Base-by-base conservation (phyloP, 2,888 invertebrate genomes). In the Danaus chrysippus region DNA sequence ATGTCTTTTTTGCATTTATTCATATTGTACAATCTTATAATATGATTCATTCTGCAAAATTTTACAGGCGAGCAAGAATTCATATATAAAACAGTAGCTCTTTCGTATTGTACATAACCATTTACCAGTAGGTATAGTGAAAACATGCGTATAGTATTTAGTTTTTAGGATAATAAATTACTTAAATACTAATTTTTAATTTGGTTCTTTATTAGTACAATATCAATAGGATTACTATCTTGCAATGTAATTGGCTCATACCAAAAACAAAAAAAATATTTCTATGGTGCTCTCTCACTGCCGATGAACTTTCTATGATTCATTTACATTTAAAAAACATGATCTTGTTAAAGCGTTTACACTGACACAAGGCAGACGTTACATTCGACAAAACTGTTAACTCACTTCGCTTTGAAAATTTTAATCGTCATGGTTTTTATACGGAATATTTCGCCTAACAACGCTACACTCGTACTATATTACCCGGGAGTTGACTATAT, bases 1-100 rank as follows among this genome's bases (percentile, higher is more conserved):
- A 91, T 91, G 86, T 90, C 87, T 88, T 90, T 89, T 90, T 91
- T 90, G 91, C 91, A 89, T 91, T 91, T 91, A 91, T 91, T 91
- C 87, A 89, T 91, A 91, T 90, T 91, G 90, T 91, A 91, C 91
- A 91, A 90, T 91, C 88, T 91, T 91, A 89, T 89, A 87, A 89
- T 86, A 86, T 90, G 89, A 90, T 89, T 82, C 91, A 89, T 91
- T 91, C 91, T 91, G 91, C 91, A 91, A 91, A 91, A 90, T 91
- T 89, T 89, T 91, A 91, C 91, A 91, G 86, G 91, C 91, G 91
- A 91, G 90, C 91, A 90, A 91, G 91, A 91, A 91, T 91, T 91
- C 90, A 90, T 91, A 90, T 91, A 91, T 89, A 91, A 91, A 91
- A 91, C 90, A 86, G 86, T 86, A 90, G 90, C 89, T 90, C 89